Evolutionary conservation across 2,797 vertebrate species (phyloP), one percentile per base, ranked within the genome.

Genomic region (Selene dorsalis): DNA sequence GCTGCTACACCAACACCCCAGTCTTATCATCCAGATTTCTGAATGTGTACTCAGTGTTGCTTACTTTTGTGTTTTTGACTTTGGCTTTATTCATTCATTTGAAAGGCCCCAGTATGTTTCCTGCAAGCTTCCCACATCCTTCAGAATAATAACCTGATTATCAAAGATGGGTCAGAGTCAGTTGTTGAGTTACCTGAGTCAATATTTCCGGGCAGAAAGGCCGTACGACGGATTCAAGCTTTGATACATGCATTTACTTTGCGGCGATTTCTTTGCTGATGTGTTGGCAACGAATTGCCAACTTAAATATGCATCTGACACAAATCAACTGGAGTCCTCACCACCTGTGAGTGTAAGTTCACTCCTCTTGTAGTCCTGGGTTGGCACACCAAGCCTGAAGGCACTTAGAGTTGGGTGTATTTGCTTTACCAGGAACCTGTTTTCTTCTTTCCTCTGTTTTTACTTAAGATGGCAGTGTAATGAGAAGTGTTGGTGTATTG

Each of bases 331-430:
- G 65, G 58, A 73, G 73, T 61, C 57, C 24, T 28, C 10, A 28
- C 43, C 24, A 32, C n/a, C 70, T 61, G 47, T 28, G n/a, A 61
- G 52, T 80, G 65, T 55, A 85, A 72, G 71, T 77, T 52, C 11
- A 5, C n/a, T 26, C 16, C 17, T n/a, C 39, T 68, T 73, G 13
- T 26, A 67, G 10, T 18, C 2, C 11, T 20, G 20, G 22, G 53
- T 56, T 63, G 38, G 45, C 13, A n/a, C 3, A 47, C n/a, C 26
- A n/a, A 3, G 39, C 28, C 17, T 20, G 55, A n/a, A 2, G 17
- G 20, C 24, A 24, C 48, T 52, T 22, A 6, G 50, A 53, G 52
- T 2, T 55, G 24, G 52, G 52, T 55, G 12, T 55, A 24, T 14
- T 14, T 26, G 24, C 20, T 39, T 50, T 28, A 14, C 22, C 6